phyloP scores from a whole-genome alignment of 2,888 invertebrate species.

The Plebejus anna region DNA sequence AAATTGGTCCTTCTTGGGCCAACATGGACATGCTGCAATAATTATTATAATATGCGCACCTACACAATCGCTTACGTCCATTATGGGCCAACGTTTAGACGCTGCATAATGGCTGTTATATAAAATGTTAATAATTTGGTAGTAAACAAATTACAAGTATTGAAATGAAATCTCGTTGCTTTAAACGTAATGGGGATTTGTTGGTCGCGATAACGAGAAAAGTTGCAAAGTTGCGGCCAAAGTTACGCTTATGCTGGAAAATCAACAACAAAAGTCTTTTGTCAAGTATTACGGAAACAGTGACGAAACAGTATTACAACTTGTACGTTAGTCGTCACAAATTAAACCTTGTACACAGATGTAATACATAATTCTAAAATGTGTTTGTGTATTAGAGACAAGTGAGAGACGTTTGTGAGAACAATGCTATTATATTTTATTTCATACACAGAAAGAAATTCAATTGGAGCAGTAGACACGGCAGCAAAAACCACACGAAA shows the following conservation, averaged over 20 bases:
- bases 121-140: background rate
- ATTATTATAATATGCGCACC: too few relatives aligned
- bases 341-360: background rate
- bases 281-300: background rate
- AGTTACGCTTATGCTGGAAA: constrained; percentile 5
- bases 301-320: background rate
- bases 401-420: background rate
- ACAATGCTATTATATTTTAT: background rate
- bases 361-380: background rate
- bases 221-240: constrained; percentile 10
- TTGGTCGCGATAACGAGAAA: constrained; percentile 22
- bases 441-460: background rate
- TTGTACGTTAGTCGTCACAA: background rate
- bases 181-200: background rate
- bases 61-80: too few relatives aligned
- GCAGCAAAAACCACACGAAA: background rate
- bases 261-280: constrained; percentile 12
- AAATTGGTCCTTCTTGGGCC: too few relatives aligned
- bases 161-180: background rate
- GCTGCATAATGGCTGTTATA: background rate
- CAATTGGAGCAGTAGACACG: background rate
- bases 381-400: background rate
- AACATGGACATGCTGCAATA: too few relatives aligned
- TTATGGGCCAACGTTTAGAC: background rate
- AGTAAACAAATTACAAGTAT: background rate